Evolutionary conservation across 2,888 invertebrate species (phyloP).

Genomic region (Marasmarcha lunaedactyla): DNA sequence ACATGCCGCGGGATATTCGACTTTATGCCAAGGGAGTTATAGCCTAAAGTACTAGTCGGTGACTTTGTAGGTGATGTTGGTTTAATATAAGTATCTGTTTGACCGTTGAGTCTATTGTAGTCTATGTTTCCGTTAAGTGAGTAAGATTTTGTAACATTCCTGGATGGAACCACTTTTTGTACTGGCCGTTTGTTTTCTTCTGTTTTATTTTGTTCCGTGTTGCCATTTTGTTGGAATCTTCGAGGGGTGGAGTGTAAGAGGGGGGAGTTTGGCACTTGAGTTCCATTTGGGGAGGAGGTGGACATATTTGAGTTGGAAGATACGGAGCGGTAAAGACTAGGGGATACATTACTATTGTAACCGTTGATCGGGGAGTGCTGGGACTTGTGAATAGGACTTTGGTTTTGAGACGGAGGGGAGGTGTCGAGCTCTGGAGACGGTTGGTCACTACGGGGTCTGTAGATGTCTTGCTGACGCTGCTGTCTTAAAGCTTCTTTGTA

Average conservation of each 20-base stretch:
- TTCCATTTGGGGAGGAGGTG: conserved; percentile 35
- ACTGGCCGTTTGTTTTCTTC: conserved; percentile 76
- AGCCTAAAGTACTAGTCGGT: conserved; percentile 70
- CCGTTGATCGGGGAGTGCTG: conserved; percentile 58
- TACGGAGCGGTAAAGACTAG: conserved; percentile 42
- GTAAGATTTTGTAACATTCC: conserved; percentile 70
- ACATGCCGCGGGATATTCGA: conserved; percentile 46
- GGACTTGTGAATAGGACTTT: conserved; percentile 45
- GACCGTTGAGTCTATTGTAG: conserved; percentile 40
- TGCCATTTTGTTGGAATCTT: conserved; percentile 52
- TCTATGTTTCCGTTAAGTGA: conserved; percentile 58
- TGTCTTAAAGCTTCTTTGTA: conserved; percentile 91
- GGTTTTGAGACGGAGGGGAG: conserved; percentile 60
- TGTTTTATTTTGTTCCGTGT: conserved; percentile 39
- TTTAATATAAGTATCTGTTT: conserved; percentile 68
- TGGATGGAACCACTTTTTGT: conserved; percentile 84
- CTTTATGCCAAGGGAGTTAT: conserved; percentile 52
- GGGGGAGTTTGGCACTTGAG: conserved; percentile 55
- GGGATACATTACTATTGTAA: conserved; percentile 67
- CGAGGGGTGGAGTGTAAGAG: conserved; percentile 60
- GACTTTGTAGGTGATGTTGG: conserved; percentile 76
- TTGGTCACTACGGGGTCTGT: conserved; percentile 75
- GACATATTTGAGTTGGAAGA: conserved; percentile 38
- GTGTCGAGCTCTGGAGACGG: conserved; percentile 68
- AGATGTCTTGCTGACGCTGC: conserved; percentile 86